Base-by-base conservation (phyloP, 30 jellyfish, hydroid and myxozoan genomes). In the Nemopilema nomurai region DNA sequence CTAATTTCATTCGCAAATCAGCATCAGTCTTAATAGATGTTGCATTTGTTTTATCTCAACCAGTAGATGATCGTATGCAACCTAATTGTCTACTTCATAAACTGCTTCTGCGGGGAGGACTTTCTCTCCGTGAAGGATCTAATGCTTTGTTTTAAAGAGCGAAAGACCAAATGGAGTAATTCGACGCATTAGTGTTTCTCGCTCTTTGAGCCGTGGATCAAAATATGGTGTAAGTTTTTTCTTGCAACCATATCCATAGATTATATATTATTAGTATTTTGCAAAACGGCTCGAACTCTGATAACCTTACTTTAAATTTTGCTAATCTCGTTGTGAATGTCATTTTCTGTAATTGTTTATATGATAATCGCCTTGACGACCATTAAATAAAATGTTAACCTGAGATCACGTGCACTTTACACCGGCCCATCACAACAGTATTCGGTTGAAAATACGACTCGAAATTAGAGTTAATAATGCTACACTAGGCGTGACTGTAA, bases 201-300 rank as follows among this genome's bases (percentile, higher is more conserved):
- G 93, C 16, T 73, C 87, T 8, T 74, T 74, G 82, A 84, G 87
- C 53, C 84, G 86, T 51, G 93, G 93, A 71, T 84, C 93, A 66
- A 84, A 68, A 66, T 62, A 49, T 71, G 93, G 93, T 30, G 93
- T 65, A 84, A 73, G 82, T 73, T 33, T 13, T 41, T 13, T 13
- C 13, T 13, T 41, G 57, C 57, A 41, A 41, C 9, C 6, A 41
- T 13, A 41, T 6, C 57, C 57, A 13, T 41, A 3, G 57, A 41
- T 41, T 41, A 41, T 41, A 13, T 13, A 3, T 41, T 41, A 3
- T 41, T 41, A 6, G 9, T 41, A 41, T 3, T 41, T 41, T 41
- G 13, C 57, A 3, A 13, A 41, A 6, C 6, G 57, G 57, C 57
- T 41, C 6, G 6, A 41, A 3, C 13, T 41, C 57, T 41, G 6